Evolutionary conservation across 1,140 invertebrate genomes (phyloP), one percentile per base, ranked within the genome.

Genomic region (Papilio dardanus): DNA sequence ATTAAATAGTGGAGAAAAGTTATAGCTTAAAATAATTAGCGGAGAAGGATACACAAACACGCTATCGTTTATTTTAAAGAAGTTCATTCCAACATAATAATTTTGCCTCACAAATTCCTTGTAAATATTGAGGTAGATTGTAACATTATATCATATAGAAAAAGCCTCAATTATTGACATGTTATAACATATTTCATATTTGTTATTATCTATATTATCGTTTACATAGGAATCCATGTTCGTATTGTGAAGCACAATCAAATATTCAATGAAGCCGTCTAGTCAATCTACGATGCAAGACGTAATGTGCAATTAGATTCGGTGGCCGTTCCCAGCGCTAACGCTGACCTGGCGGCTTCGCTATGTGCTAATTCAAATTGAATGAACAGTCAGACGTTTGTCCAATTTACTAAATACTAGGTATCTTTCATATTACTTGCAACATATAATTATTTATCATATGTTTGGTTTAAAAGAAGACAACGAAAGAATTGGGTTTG

Each of bases 301-400:
- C 69, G 42, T 71, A 50, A 71, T 50, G 28, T 71, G 37, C 69
- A 71, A 71, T 71, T 71, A 71, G 69, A 71, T 71, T 71, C 40
- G 42, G 42, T 71, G 28, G 16, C 37, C 28, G 69, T 16, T 71
- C 69, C 40, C 40, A 50, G 28, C 42, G 28, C 40, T 46, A 42
- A 28, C 42, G 69, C 69, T 71, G 69, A 50, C 69, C 69, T 71
- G 42, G 67, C 67, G 67, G 33, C 21, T 35, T 54, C 28, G 67
- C 24, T 69, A 69, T 69, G 31, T 69, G 67, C 67, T 40, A 69
- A 69, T 40, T 69, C 67, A 69, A 69, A 69, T 40, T 69, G 67
- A 69, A 40, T 40, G 35, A 37, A 40, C 67, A 69, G 67, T 69
- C 67, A 69, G 67, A 40, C 37, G 35, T 40, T 40, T 40, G 67